Conservation (phyloP, 35 echinoderm and acorn worm genomes). For the Stichopus chloronotus region DNA sequence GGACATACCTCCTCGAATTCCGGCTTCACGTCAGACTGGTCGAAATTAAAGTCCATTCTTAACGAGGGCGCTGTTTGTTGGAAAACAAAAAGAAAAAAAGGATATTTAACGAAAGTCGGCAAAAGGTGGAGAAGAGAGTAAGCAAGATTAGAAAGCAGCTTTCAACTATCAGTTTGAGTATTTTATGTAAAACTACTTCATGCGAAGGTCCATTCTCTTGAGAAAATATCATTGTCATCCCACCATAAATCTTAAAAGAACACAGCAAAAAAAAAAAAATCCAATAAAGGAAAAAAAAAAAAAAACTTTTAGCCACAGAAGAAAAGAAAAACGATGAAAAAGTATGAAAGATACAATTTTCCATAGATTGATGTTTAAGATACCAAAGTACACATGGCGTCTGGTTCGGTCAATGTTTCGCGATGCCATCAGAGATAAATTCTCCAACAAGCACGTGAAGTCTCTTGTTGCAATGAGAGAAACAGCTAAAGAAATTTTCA, state of each 20-base stretch:
- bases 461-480: conserved; percentile 41
- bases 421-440: conserved; percentile 23
- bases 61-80: conserved; percentile 80
- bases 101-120: not conserved
- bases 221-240: not conserved
- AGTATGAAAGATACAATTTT: conserved; percentile 36
- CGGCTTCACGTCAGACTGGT: conserved; percentile 91
- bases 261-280: conserved; percentile 68
- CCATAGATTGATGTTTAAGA: not conserved
- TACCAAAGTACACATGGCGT: conserved; percentile 26
- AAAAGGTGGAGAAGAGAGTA: not conserved
- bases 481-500: not conserved
- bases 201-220: not conserved
- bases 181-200: not conserved
- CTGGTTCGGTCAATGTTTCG: conserved; percentile 13
- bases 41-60: conserved; percentile 99
- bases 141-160: too few relatives aligned
- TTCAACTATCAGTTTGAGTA: not conserved
- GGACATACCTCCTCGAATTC: conserved; percentile 96
- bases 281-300: not conserved
- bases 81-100: conserved; percentile 33
- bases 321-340: conserved; percentile 28
- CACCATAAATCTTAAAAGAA: not conserved
- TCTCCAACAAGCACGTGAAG: conserved; percentile 5
- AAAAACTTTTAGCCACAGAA: not conserved